Conservation (phyloP, 2,888 invertebrate species). For the Penaeus monodon region DNA sequence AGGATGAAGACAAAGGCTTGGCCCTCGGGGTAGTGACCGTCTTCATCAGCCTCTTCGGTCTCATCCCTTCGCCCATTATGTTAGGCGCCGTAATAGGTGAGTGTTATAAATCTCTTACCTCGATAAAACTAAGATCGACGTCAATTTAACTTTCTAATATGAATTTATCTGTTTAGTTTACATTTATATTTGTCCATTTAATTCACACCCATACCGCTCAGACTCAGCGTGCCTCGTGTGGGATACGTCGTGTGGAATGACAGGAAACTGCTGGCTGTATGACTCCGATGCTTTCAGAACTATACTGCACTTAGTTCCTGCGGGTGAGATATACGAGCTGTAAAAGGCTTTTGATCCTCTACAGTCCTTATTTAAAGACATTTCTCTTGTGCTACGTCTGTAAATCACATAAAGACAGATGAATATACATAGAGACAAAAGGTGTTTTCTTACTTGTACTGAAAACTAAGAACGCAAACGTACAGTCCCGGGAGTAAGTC, state of each 20-base stretch:
- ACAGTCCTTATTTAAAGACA: not conserved
- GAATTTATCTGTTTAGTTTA: no score
- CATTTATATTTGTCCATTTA: not conserved
- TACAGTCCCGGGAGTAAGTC: no score
- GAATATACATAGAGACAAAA: no score
- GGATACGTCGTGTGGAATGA: constrained; percentile 75
- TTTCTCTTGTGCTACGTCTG: not conserved
- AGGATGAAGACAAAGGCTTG: constrained; percentile 76
- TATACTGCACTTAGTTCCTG: constrained; percentile 74
- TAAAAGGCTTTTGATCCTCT: not conserved
- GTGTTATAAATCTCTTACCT: constrained; percentile 68
- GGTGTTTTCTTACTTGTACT: no score
- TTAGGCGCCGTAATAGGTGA: constrained; percentile 79
- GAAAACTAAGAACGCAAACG: no score
- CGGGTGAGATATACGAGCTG: constrained; percentile 70
- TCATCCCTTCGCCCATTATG: constrained; percentile 80
- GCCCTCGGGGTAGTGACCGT: constrained; percentile 77
- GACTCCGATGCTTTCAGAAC: constrained; percentile 75
- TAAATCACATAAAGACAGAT: not conserved
- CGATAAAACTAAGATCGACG: no score
- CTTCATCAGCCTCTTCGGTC: constrained; percentile 76
- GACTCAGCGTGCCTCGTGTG: constrained; percentile 79
- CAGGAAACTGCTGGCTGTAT: constrained; percentile 79
- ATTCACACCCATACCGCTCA: constrained; percentile 44
- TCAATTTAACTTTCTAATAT: no score